Evolutionary conservation across 2,888 invertebrate species (phyloP).

Genomic region (Leuctra nigra): DNA sequence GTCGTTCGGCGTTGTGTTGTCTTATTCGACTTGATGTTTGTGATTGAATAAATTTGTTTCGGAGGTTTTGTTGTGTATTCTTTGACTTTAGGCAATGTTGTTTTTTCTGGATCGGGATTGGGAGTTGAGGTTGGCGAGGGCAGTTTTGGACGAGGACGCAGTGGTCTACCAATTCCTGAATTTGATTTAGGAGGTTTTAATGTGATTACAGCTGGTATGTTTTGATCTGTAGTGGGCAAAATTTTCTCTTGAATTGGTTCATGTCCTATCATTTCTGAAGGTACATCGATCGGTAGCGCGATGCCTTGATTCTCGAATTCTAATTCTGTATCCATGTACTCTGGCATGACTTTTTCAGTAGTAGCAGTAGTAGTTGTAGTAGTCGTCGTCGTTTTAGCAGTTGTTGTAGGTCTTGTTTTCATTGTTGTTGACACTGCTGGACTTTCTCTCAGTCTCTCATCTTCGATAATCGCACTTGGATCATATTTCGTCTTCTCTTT

Average conservation of each 20-base stretch:
- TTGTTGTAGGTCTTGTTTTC: constrained; percentile 37
- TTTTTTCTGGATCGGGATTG: not conserved
- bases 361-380: not conserved
- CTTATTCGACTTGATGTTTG: not conserved
- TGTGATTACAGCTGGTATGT: constrained; percentile 46
- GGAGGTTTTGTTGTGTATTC: not conserved
- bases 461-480: not conserved
- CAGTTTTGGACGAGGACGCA: constrained; percentile 56
- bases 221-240: not conserved
- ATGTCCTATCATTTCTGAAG: not conserved
- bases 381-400: constrained; percentile 33
- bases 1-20: not conserved
- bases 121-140: constrained; percentile 20
- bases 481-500: not conserved
- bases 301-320: constrained; percentile 11
- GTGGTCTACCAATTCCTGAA: constrained; percentile 63
- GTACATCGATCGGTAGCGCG: not conserved
- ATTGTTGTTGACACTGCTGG: constrained; percentile 5
- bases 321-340: not conserved
- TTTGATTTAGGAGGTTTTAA: constrained; percentile 73
- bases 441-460: too few species aligned
- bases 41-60: constrained; percentile 6
- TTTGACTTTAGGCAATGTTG: not conserved
- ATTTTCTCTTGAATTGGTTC: not conserved
- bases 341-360: not conserved